Evolutionary conservation across 2,888 invertebrate species (phyloP), one percentile per base, ranked within the genome.

Genomic region (Morpho deidamia): DNA sequence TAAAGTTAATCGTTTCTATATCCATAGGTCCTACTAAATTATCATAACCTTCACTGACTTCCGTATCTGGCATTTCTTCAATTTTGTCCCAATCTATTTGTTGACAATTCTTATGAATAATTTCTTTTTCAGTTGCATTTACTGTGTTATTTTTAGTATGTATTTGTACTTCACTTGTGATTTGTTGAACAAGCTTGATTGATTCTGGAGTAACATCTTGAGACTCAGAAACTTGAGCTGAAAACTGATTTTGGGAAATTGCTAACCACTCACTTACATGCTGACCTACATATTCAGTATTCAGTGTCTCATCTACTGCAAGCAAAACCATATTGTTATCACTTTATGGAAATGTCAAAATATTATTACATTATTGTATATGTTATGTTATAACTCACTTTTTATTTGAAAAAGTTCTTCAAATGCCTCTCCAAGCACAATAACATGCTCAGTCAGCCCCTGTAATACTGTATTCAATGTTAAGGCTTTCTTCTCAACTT

Each of bases 31-130:
- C 75, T 32, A 72, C 56, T 55, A 71, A 60, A 62, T 82, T 80
- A 52, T 78, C 71, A 59, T 76, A 76, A 56, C 69, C 66, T 59
- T 66, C 69, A 10, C 60, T 58, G 42, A 69, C 68, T 60, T 81
- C 79, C 53, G 68, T 61, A 49, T 81, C 80, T 44, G 78, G 73
- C 55, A 86, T 62, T 51, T 60, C 60, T 69, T 88, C 87, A 63
- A 89, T 88, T 70, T 82, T 83, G 58, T 88, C 86, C 86, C 83
- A 87, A 66, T 86, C 85, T 66, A 80, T 78, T 71, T 87, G 85
- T 51, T 74, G 65, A 58, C 67, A 66, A 55, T 70, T 67, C 4
- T 71, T 62, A 70, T 69, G 66, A 45, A 74, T 58, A 44, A 74
- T 63, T 65, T 76, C 76, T 38, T n/a, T 38, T 44, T 62, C 54